A percentile compares a stretch with the other conserved stretches of the same genome.
phyloP scores from a whole-genome alignment of 2,797 vertebrate genomes.

The Anabacerthia variegaticeps region DNA sequence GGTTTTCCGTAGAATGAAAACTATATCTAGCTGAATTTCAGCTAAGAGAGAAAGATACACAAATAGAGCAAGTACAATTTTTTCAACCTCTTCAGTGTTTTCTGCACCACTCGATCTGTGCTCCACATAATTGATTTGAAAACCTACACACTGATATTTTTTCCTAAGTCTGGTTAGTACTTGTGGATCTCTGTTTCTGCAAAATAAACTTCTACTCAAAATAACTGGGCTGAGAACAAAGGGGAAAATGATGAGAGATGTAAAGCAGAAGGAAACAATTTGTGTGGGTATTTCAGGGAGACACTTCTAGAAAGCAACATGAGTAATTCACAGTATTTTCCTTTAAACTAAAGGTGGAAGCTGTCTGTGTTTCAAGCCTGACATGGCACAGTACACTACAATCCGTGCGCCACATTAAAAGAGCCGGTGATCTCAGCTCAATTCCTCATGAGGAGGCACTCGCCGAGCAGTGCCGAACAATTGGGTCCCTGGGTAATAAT shows the following conservation, averaged over 20 bases:
- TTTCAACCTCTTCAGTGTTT: background rate
- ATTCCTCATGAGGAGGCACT: background rate
- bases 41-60: background rate
- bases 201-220: conserved; percentile 31
- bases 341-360: background rate
- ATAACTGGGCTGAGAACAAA: background rate
- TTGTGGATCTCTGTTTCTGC: background rate
- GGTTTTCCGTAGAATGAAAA: conserved; percentile 13
- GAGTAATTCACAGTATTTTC: background rate
- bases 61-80: background rate
- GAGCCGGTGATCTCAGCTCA: background rate
- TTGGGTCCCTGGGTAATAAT: conserved; percentile 57
- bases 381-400: rapidly evolving
- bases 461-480: background rate
- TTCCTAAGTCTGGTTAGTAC: background rate
- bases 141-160: background rate
- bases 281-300: background rate
- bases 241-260: background rate
- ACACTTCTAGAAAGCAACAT: background rate
- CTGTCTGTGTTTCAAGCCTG: background rate
- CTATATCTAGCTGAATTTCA: background rate
- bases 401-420: background rate
- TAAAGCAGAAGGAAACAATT: conserved; percentile 34
- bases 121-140: background rate
- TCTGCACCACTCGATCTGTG: background rate